Conservation (phyloP, 2,797 vertebrate species). For the Phylloscopus collybita region DNA sequence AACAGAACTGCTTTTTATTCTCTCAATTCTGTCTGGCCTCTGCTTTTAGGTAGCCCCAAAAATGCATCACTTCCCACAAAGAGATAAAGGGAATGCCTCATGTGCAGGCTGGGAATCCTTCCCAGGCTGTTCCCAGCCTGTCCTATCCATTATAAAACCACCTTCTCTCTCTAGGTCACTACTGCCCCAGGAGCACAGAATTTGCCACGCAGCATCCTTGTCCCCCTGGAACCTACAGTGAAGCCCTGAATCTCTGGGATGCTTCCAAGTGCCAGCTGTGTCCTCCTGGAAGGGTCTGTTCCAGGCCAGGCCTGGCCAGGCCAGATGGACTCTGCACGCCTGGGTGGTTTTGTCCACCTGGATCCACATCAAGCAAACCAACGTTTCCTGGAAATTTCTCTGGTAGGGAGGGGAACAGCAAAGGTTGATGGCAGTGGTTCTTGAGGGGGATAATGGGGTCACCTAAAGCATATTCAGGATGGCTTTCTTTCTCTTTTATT, state of each 20-base stretch:
- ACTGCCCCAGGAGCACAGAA: constrained; percentile 82
- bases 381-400: constrained; percentile 33
- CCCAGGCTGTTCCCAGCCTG: not conserved
- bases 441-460: not conserved
- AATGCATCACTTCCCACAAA: not conserved
- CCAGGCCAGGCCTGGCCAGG: constrained; percentile 65
- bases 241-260: constrained; percentile 66
- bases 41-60: not conserved
- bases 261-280: constrained; percentile 83
- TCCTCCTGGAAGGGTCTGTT: constrained; percentile 84
- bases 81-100: not conserved
- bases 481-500: not conserved
- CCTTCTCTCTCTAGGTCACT: constrained; percentile 74
- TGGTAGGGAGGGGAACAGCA: not conserved
- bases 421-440: not conserved
- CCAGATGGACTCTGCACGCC: constrained; percentile 71
- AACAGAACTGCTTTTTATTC: no score
- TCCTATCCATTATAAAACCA: not conserved
- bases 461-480: not conserved
- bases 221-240: constrained; percentile 86
- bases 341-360: constrained; percentile 76
- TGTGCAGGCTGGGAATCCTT: not conserved
- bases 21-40: not conserved
- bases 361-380: constrained; percentile 65
- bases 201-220: constrained; percentile 82